These are phyloP conservation scores for Ptilodon capucinus DNA, from an alignment of 2,888 invertebrate species.

Conservation along the genomic window DNA sequence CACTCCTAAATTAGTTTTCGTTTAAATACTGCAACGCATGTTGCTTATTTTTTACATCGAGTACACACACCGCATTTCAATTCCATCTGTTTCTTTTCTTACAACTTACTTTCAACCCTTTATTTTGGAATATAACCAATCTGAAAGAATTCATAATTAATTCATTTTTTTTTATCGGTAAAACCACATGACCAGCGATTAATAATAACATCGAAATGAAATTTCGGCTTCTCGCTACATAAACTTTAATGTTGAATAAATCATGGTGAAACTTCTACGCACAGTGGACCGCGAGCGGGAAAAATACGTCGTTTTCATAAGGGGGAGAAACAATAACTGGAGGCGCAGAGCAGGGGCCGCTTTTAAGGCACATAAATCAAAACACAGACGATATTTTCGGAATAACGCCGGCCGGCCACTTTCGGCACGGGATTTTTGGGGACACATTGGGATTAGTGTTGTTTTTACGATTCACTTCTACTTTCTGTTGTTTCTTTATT, in stretches of 20 bases:
- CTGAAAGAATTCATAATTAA: not conserved
- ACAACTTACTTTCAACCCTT: not conserved
- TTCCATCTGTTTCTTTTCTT: too few relatives aligned
- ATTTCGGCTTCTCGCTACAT: slow-evolving; percentile 57
- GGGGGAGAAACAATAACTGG: slow-evolving; percentile 76
- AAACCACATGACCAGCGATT: slow-evolving; percentile 15
- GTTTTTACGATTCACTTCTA: slow-evolving; percentile 74
- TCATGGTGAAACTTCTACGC: slow-evolving; percentile 57
- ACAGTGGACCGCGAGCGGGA: slow-evolving; percentile 57
- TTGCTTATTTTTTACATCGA: too few relatives aligned
- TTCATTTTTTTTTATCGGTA: not conserved
- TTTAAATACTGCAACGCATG: too few relatives aligned
- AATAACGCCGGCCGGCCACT: slow-evolving; percentile 56
- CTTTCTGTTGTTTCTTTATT: slow-evolving; percentile 66
- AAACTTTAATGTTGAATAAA: slow-evolving; percentile 65
- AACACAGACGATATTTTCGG: slow-evolving; percentile 73
- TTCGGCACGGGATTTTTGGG: slow-evolving; percentile 63
- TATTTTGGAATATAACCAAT: not conserved
- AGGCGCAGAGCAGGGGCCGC: slow-evolving; percentile 69
- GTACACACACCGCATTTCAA: too few relatives aligned
- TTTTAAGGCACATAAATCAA: slow-evolving; percentile 80
- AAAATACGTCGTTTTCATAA: slow-evolving; percentile 75
- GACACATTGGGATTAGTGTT: slow-evolving; percentile 73
- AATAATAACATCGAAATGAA: slow-evolving; percentile 37
- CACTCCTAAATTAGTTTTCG: too few relatives aligned